phyloP scores from a whole-genome alignment of 2,797 vertebrate genomes.

The Podarcis siculus region DNA sequence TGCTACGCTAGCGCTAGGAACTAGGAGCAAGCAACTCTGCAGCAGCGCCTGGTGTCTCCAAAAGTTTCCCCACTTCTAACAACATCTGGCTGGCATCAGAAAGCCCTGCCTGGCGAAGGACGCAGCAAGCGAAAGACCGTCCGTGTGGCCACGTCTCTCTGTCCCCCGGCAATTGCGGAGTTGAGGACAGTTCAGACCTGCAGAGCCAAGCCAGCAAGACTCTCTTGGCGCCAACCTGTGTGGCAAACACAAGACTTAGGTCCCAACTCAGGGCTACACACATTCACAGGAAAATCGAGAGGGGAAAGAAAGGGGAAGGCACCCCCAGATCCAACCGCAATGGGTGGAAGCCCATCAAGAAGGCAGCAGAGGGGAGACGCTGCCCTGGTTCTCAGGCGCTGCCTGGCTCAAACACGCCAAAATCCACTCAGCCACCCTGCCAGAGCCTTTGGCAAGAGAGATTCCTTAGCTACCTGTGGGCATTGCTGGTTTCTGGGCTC shows the following conservation, averaged over 20 bases:
- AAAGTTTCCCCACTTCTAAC: rapidly evolving
- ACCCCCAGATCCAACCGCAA: background rate
- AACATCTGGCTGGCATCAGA: too few species aligned
- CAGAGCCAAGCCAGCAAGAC: background rate
- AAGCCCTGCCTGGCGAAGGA: background rate
- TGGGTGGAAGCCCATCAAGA: background rate
- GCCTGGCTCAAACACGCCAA: too few species aligned
- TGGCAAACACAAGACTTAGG: rapidly evolving
- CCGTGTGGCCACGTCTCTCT: background rate
- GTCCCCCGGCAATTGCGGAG: background rate
- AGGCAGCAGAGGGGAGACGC: too few species aligned
- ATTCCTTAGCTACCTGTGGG: background rate
- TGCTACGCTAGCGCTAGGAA: background rate
- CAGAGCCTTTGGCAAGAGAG: background rate
- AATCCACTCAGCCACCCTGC: too few species aligned
- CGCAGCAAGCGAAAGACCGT: background rate
- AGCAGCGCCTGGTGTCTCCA: rapidly evolving
- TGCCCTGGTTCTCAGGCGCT: too few species aligned
- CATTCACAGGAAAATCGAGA: too few species aligned
- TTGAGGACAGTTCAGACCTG: too few species aligned
- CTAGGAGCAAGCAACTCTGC: background rate
- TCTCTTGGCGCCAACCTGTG: too few species aligned
- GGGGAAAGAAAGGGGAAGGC: background rate
- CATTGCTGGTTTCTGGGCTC: background rate
- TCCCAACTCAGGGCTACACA: background rate